Percentiles rank a stretch among this genome's conserved stretches.
phyloP scores from a whole-genome alignment of 2,797 vertebrate species.

The Anguilla pacifica region DNA sequence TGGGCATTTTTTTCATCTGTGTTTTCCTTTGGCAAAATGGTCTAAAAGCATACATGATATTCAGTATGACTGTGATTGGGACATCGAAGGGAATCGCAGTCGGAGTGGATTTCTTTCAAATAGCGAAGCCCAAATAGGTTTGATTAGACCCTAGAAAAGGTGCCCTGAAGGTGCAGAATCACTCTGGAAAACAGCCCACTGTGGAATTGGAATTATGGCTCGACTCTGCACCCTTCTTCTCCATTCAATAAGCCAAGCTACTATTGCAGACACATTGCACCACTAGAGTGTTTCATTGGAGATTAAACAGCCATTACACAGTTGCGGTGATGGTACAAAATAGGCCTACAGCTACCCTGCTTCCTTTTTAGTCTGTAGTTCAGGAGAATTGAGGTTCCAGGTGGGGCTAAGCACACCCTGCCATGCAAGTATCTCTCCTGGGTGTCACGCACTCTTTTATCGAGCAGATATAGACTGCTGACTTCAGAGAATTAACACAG shows the following conservation, averaged over 20 bases:
- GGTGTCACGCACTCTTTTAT: neutral
- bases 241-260: too few relatives aligned
- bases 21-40: neutral
- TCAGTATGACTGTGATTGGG: neutral
- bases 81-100: neutral
- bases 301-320: constrained; percentile 12
- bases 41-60: neutral
- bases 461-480: neutral
- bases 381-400: neutral
- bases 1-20: neutral
- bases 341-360: neutral
- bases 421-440: neutral
- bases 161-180: neutral
- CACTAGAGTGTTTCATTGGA: neutral
- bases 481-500: neutral
- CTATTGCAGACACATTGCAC: neutral
- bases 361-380: neutral
- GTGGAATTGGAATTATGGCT: neutral
- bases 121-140: neutral
- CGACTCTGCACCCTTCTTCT: neutral
- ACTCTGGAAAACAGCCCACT: neutral
- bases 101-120: neutral
- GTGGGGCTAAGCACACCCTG: neutral
- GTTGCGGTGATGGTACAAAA: neutral
- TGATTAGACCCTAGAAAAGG: neutral